Percentiles rank a stretch among this genome's conserved stretches.
Conservation (phyloP, 2,113 vertebrate species). For the Rhinoptilus africanus region DNA sequence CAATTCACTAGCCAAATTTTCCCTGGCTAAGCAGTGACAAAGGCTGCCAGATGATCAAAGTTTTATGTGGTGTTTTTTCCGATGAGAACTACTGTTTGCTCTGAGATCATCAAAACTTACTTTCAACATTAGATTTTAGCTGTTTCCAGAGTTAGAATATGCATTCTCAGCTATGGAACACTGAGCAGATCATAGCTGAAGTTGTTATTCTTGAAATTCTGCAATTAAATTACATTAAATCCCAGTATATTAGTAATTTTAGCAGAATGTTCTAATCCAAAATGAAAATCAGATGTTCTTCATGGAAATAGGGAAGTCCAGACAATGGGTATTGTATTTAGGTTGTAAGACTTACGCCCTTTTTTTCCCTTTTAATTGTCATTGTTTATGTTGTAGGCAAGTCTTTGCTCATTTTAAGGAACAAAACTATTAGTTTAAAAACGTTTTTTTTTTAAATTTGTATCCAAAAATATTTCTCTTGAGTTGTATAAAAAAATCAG, state of each 20-base stretch:
- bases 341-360: background rate
- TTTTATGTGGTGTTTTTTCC: constrained; percentile 26
- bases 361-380: constrained; percentile 15
- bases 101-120: constrained; percentile 37
- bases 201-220: constrained; percentile 22
- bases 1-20: background rate
- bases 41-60: constrained; percentile 14
- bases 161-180: background rate
- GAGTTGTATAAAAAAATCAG: background rate
- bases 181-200: background rate
- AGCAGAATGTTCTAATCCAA: constrained; percentile 50
- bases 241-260: constrained; percentile 56
- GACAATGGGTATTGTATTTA: constrained; percentile 61
- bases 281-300: constrained; percentile 73
- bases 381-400: constrained; percentile 29
- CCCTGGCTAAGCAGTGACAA: background rate
- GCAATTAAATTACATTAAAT: constrained; percentile 33
- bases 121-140: background rate
- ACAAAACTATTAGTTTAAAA: background rate
- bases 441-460: background rate
- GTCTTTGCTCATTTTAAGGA: constrained; percentile 4
- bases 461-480: constrained; percentile 40
- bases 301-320: constrained; percentile 20
- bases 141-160: background rate
- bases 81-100: constrained; percentile 46